Base-by-base conservation (phyloP, 2,888 invertebrate genomes). In the Cantharis rufa region DNA sequence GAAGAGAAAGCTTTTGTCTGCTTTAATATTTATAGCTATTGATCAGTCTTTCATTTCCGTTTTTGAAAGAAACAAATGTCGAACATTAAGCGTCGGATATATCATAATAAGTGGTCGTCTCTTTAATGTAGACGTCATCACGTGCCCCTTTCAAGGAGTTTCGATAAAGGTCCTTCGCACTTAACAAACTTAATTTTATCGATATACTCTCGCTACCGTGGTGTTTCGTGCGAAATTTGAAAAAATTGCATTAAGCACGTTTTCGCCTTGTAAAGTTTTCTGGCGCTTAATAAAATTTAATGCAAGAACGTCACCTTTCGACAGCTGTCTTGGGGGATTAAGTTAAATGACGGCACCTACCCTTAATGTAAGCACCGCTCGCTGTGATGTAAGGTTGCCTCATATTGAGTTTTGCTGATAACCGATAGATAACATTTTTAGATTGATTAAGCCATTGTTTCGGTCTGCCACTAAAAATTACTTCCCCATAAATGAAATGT, bases 31-130 rank as follows among this genome's bases (percentile, higher is more conserved):
- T 70, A 77, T 74, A 70, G 69, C 71, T 74, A 77, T 75, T 77
- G 77, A 78, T 78, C 75, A 78, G 75, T 75, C 70, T 70, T 72
- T 69, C 69, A 78, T 78, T 78, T 78, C 75, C 70, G 75, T 74
- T 69, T 62, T 75, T 77, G 24, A 62, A 28, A 69, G 76, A 72
- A 77, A 79, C 72, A 74, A 79, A 79, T 74, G 79, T 74, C 76
- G 74, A 63, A 70, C 77, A 79, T 77, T 77, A 78, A 78, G 73
- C 77, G 73, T 75, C 71, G 75, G 79, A 79, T 79, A 75, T 77
- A 78, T 79, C 75, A 75, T 79, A 79, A 79, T 78, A 79, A 79
- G 77, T 78, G 79, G 77, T 71, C 74, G 71, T 72, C 76, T 75
- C 73, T 74, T 79, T 79, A 79, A 79, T 79, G 77, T 76, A 78